A percentile compares a stretch with the other conserved stretches of the same genome.
phyloP scores from a whole-genome alignment of 1,140 invertebrate genomes.

The Onthophagus taurus region DNA sequence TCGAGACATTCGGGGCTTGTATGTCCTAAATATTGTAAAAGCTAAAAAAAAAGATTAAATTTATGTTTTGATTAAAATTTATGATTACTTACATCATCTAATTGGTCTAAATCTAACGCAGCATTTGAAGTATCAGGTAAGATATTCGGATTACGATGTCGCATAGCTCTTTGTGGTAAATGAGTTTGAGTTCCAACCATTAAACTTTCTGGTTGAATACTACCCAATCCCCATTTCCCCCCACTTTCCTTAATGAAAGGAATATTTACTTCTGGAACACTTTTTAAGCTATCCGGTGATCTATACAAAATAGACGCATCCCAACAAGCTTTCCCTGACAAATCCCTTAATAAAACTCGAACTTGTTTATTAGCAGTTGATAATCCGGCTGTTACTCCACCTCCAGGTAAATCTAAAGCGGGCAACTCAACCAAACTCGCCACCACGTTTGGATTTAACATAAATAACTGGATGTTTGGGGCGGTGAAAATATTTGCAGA shows the following conservation, averaged over 20 bases:
- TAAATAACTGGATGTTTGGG: constrained; percentile 84
- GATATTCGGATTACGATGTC: constrained; percentile 60
- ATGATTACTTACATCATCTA: constrained; percentile 80
- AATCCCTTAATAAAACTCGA: constrained; percentile 77
- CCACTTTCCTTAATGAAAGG: constrained; percentile 2
- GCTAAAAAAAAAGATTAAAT: constrained; percentile 41
- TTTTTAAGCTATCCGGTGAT: constrained; percentile 41
- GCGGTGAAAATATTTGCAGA: constrained; percentile 70
- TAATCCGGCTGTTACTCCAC: constrained; percentile 67
- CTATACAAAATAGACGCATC: constrained; percentile 85
- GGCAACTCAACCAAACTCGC: constrained; percentile 88
- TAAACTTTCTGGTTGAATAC: constrained; percentile 37
- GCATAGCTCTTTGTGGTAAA: constrained; percentile 54
- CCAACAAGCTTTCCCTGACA: constrained; percentile 96
- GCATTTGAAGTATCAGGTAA: constrained; percentile 74
- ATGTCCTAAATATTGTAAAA: constrained; percentile 82
- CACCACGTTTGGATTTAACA: constrained; percentile 73
- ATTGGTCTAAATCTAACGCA: constrained; percentile 81
- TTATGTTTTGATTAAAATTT: background rate
- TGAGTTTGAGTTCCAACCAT: constrained; percentile 32
- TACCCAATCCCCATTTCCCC: constrained; percentile 23
- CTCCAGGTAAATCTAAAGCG: constrained; percentile 72
- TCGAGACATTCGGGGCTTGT: constrained; percentile 85
- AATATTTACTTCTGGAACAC: background rate
- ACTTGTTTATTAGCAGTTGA: constrained; percentile 62